Evolutionary conservation across 2,888 invertebrate species (phyloP).

Genomic region (Zeuzera pyrina): DNA sequence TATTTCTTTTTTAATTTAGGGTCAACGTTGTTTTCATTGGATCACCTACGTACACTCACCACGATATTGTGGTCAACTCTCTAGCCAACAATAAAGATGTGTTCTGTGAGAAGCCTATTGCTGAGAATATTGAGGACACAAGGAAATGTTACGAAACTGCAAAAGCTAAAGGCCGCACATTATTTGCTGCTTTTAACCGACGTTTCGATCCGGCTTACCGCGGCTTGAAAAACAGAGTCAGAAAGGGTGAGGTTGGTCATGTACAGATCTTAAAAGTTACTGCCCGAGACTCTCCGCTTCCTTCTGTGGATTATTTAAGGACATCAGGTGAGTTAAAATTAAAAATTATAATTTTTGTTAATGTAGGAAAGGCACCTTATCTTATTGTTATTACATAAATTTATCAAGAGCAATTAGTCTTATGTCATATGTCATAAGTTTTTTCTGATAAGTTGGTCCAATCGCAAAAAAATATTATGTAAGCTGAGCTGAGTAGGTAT

Average conservation of each 20-base stretch:
- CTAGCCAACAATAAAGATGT: constrained; percentile 74
- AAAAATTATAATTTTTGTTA: too few species aligned
- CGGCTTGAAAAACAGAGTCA: constrained; percentile 58
- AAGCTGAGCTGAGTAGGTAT: too few species aligned
- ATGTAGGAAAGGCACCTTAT: too few species aligned
- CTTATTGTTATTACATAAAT: too few species aligned
- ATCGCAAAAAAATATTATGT: too few species aligned
- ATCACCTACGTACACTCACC: constrained; percentile 75
- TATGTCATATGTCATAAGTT: too few species aligned
- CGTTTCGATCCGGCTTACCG: constrained; percentile 77
- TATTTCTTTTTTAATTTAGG: constrained; percentile 25
- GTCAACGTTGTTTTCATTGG: constrained; percentile 68
- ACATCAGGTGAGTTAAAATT: constrained; percentile 66
- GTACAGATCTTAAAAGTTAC: constrained; percentile 76
- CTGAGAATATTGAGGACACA: constrained; percentile 66
- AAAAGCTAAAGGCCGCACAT: constrained; percentile 59
- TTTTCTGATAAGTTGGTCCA: too few species aligned
- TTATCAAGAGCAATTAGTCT: too few species aligned
- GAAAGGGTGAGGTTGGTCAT: constrained; percentile 74
- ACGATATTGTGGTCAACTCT: constrained; percentile 65
- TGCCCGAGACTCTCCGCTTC: constrained; percentile 77
- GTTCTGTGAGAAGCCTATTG: constrained; percentile 80
- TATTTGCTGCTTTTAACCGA: constrained; percentile 78
- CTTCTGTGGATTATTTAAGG: constrained; percentile 73
- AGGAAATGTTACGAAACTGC: constrained; percentile 74